Evolutionary conservation across 2,797 vertebrate genomes (phyloP).

Genomic region (Parambassis ranga): DNA sequence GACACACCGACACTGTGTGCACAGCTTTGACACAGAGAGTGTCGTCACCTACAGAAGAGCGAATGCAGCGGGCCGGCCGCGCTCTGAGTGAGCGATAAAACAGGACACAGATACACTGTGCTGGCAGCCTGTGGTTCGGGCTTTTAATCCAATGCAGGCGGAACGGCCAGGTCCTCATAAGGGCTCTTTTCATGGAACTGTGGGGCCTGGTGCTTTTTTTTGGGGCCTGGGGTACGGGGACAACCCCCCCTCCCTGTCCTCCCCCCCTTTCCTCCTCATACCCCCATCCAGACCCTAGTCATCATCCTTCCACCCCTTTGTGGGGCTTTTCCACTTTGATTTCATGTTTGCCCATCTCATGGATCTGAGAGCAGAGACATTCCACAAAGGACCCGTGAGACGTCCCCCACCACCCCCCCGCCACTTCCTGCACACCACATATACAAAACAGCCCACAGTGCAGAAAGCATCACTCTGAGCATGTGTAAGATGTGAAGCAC

Average conservation of each 20-base stretch:
- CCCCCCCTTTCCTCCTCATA: slow-evolving; percentile 16
- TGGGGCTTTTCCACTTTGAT: slow-evolving; percentile 82
- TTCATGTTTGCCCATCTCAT: slow-evolving; percentile 79
- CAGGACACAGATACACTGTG: slow-evolving; percentile 53
- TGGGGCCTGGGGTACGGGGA: slow-evolving; percentile 63
- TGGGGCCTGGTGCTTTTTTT: slow-evolving; percentile 68
- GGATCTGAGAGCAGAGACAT: slow-evolving; percentile 63
- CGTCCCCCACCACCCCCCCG: slow-evolving; percentile 29
- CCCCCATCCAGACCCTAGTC: slow-evolving; percentile 65
- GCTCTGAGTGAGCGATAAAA: slow-evolving; percentile 59
- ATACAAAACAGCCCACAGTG: slow-evolving; percentile 38
- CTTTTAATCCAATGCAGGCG: slow-evolving; percentile 74
- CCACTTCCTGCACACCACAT: slow-evolving; percentile 40
- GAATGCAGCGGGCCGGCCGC: too few species aligned
- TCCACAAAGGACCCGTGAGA: slow-evolving; percentile 63
- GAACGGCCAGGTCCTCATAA: slow-evolving; percentile 80
- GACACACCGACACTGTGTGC: too few species aligned
- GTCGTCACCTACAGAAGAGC: neutral
- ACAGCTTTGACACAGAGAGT: too few species aligned
- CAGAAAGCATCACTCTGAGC: too few species aligned
- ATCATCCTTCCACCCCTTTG: slow-evolving; percentile 75
- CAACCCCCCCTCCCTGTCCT: slow-evolving; percentile 43
- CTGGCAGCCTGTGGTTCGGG: slow-evolving; percentile 65
- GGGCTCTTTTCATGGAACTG: slow-evolving; percentile 77
- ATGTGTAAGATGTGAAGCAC: too few species aligned